phyloP scores from a whole-genome alignment of 2,888 invertebrate species.

The Adelphocoris suturalis region DNA sequence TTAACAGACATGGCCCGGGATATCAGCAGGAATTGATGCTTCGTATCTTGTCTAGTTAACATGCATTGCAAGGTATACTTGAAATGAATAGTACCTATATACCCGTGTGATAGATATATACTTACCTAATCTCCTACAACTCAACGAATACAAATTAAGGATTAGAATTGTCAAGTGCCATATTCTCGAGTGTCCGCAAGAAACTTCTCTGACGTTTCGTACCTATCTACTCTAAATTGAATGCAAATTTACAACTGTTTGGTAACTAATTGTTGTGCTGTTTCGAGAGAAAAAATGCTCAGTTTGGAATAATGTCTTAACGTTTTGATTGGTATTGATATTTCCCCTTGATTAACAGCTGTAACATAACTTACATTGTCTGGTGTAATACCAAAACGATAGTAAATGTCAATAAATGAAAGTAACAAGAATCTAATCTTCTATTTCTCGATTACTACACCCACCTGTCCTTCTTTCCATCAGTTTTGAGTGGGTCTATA shows the following conservation, averaged over 20 bases:
- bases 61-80: too few species aligned
- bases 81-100: too few species aligned
- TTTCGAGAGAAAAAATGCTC: slow-evolving; percentile 38
- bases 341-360: slow-evolving; percentile 43
- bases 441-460: not conserved
- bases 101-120: too few species aligned
- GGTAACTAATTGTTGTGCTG: not conserved
- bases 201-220: not conserved
- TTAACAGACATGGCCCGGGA: too few species aligned
- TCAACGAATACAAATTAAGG: too few species aligned
- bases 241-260: not conserved
- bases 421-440: slow-evolving; percentile 38
- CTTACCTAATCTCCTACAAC: too few species aligned
- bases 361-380: slow-evolving; percentile 57
- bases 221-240: not conserved
- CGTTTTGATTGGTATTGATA: slow-evolving; percentile 8
- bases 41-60: too few species aligned
- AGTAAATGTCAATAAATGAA: slow-evolving; percentile 63
- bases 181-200: not conserved
- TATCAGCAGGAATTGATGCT: too few species aligned
- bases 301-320: slow-evolving; percentile 40
- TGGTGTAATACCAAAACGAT: slow-evolving; percentile 58
- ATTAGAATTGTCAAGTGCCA: not conserved
- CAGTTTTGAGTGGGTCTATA: too few species aligned
- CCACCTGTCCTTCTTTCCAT: too few species aligned